Conservation (phyloP, 2,113 vertebrate species). For the Hoplias malabaricus region DNA sequence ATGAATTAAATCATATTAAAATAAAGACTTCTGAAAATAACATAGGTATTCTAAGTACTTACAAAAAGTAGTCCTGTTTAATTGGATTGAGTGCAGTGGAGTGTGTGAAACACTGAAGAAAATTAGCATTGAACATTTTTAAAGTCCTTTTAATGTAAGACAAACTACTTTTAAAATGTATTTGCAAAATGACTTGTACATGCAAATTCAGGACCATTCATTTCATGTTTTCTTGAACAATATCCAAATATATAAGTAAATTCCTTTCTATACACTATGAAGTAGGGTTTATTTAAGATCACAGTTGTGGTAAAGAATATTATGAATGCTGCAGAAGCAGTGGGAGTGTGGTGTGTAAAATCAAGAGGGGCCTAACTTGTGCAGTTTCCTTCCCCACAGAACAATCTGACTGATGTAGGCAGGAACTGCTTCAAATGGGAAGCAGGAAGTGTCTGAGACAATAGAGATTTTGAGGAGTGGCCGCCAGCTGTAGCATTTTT, state of each 20-base stretch:
- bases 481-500: conserved; percentile 53
- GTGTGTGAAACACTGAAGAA: no score
- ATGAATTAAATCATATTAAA: no score
- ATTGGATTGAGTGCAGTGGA: no score
- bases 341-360: conserved; percentile 49
- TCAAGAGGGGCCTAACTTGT: conserved; percentile 45
- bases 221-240: background rate
- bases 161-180: no score
- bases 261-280: background rate
- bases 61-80: no score
- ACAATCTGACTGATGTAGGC: conserved; percentile 64
- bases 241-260: background rate
- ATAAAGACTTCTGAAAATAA: no score
- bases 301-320: background rate
- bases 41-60: no score
- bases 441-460: conserved; percentile 75
- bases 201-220: background rate
- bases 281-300: conserved; percentile 6
- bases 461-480: conserved; percentile 65
- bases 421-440: conserved; percentile 65
- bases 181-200: background rate
- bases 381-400: conserved; percentile 66
- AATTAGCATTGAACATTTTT: no score
- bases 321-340: background rate
- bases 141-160: no score